Evolutionary conservation across 2,797 vertebrate genomes (phyloP), one percentile per base, ranked within the genome.

Genomic region (Sebastes jordani): DNA sequence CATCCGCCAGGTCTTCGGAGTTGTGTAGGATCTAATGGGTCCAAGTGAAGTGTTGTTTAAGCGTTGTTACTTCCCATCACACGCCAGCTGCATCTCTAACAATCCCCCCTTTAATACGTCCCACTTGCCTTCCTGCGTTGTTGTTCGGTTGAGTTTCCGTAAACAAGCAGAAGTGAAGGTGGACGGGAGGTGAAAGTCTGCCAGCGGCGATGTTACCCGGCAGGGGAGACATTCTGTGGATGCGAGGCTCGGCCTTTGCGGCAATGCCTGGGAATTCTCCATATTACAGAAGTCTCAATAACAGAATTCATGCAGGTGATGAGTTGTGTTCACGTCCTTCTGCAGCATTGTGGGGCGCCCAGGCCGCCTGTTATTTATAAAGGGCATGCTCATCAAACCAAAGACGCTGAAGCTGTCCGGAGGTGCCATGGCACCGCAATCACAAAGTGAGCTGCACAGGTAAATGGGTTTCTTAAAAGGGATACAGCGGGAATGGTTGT

Each of bases 11-110:
- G 63, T 84, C 88, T 82, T 89, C 60, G 74, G 76, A 72, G 87
- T 83, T 86, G 87, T 88, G 89, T 81, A 80, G 82, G 86, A 91
- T 81, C 85, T 94, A 94, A 94, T 93, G 87, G 92, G 86, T 88
- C 63, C 56, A 88, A 87, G 88, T 78, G 84, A 89, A 92, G 87
- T 73, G 73, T 83, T 92, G 86, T 90, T 90, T 87, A 90, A 90
- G 80, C 74, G 72, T 82, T 91, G 86, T 88, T 92, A 80, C 80
- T 83, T 81, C 74, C 82, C 78, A 85, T 91, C 87, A 77, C 82
- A 82, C 25, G 77, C 76, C 70, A 56, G 81, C 80, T 78, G 76
- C 76, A 78, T 86, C 87, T 89, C 90, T 83, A 86, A 89, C 79
- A 89, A 81, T 55, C 67, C 58, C 38, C 42, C 54, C 64, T 89